phyloP scores from a whole-genome alignment of 2,888 invertebrate genomes.

The Stenodema calcarata region DNA sequence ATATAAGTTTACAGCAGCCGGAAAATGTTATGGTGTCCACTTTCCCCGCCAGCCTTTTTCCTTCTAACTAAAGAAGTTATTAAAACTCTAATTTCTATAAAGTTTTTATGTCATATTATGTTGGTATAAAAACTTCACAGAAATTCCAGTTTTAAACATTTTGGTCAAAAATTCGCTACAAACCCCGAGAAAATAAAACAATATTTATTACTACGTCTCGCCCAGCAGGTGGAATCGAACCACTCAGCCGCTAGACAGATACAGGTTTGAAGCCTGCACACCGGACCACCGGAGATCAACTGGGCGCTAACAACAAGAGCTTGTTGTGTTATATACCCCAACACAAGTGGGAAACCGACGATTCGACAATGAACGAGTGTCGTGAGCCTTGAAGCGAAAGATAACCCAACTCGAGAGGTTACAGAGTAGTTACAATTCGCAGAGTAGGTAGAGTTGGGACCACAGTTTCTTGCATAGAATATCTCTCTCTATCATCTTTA shows the following conservation, averaged over 20 bases:
- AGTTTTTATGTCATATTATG: no score
- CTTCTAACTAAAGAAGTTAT: no score
- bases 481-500: no score
- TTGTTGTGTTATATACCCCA: not conserved
- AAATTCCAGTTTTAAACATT: no score
- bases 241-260: constrained; percentile 80
- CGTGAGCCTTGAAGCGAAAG: not conserved
- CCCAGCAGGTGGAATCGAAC: constrained; percentile 85
- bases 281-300: constrained; percentile 80
- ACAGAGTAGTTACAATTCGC: not conserved
- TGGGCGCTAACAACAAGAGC: constrained; percentile 63
- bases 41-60: no score
- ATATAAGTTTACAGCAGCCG: no score
- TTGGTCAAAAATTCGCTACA: no score
- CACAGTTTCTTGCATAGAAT: no score
- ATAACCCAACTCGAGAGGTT: not conserved
- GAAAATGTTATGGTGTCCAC: no score
- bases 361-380: not conserved
- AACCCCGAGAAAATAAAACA: not conserved
- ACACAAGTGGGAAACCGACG: not conserved
- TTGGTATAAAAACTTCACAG: no score
- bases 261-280: constrained; percentile 86
- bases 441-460: not conserved
- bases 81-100: no score
- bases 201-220: constrained; percentile 60